These are phyloP conservation scores for Lagodon rhomboides DNA, from an alignment of 2,797 vertebrate species.

Conservation along the genomic window DNA sequence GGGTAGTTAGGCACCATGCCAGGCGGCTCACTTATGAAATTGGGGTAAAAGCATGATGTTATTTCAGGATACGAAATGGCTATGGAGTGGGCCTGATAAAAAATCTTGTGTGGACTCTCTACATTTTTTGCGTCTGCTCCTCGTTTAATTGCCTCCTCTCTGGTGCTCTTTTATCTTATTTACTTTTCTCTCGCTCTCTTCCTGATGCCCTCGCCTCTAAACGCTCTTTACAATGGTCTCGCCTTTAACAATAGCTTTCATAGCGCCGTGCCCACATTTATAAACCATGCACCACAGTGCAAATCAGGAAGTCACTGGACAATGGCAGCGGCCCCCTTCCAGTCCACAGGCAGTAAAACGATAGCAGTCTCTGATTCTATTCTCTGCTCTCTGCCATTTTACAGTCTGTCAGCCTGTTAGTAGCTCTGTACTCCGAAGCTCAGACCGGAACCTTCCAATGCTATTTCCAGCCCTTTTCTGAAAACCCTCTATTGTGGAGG, in stretches of 20 bases:
- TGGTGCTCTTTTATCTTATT: constrained; percentile 45
- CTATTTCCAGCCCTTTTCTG: constrained; percentile 85
- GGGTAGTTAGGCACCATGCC: constrained; percentile 82
- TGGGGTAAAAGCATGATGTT: constrained; percentile 69
- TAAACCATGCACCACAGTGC: constrained; percentile 64
- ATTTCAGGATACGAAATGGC: constrained; percentile 67
- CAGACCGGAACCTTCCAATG: constrained; percentile 84
- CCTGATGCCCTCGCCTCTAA: constrained; percentile 38
- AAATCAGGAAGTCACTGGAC: constrained; percentile 83
- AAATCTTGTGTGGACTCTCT: constrained; percentile 20
- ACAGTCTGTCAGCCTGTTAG: constrained; percentile 81
- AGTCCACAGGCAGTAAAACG: constrained; percentile 81
- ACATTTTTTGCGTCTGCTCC: neutral
- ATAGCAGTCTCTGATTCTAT: constrained; percentile 80
- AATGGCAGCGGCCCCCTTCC: constrained; percentile 76
- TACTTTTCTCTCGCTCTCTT: constrained; percentile 39
- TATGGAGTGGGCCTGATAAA: constrained; percentile 37
- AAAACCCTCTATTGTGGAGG: constrained; percentile 86
- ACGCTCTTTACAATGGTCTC: constrained; percentile 47
- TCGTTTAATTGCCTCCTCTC: constrained; percentile 11
- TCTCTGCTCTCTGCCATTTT: constrained; percentile 83
- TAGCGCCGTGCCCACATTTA: constrained; percentile 59
- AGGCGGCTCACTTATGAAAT: constrained; percentile 76
- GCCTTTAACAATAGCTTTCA: constrained; percentile 68
- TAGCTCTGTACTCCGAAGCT: constrained; percentile 80